Conservation (phyloP, 2,113 vertebrate genomes). For the Odocoileus virginianus region DNA sequence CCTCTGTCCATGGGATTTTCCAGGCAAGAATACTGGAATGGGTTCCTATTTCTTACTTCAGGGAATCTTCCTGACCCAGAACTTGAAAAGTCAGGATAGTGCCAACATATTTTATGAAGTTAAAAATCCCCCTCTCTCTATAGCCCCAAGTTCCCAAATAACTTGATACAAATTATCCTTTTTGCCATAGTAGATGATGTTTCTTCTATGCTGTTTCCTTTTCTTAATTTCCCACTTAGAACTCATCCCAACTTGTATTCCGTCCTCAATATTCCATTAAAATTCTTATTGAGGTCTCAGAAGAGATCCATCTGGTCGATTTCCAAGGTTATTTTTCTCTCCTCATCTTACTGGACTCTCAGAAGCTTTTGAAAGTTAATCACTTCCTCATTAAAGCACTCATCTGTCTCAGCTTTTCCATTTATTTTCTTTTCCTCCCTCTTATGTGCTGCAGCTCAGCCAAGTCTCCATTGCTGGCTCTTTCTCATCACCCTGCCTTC, state of each 20-base stretch:
- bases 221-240: neutral
- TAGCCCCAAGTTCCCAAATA: neutral
- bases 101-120: neutral
- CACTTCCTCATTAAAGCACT: neutral
- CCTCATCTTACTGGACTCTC: neutral
- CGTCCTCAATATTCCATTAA: constrained; percentile 25
- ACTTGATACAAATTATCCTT: neutral
- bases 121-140: neutral
- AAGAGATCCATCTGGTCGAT: neutral
- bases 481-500: neutral
- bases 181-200: neutral
- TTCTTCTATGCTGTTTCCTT: neutral
- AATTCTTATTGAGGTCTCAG: neutral
- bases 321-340: constrained; percentile 36
- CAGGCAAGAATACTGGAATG: no score
- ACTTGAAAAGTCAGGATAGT: neutral
- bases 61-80: neutral
- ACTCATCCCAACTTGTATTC: neutral
- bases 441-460: neutral
- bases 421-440: neutral
- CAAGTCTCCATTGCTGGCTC: neutral
- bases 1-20: neutral
- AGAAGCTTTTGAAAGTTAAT: constrained; percentile 11
- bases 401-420: neutral
- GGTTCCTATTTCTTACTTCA: neutral